A percentile compares a stretch with the other conserved stretches of the same genome.
Conservation (phyloP, 2,888 invertebrate genomes). For the Bedellia somnulentella region DNA sequence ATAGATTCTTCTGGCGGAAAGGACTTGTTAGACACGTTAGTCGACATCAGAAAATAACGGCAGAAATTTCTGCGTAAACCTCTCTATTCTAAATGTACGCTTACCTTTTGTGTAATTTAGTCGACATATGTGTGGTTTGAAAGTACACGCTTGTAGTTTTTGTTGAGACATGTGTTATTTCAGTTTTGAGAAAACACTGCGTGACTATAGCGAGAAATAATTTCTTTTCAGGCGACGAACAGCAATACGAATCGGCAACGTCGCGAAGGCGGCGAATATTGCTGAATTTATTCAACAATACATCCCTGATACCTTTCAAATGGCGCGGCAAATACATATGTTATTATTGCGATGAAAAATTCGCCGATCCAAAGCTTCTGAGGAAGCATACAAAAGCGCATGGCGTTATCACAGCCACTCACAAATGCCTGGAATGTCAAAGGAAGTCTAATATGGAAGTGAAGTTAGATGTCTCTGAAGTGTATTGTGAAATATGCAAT, state of each 20-base stretch:
- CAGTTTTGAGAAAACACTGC: too few species aligned
- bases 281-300: constrained; percentile 16
- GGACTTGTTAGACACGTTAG: constrained; percentile 62
- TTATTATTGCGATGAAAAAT: constrained; percentile 14
- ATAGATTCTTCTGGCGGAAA: constrained; percentile 63
- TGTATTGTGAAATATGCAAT: constrained; percentile 14
- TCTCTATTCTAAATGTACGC: too few species aligned
- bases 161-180: too few species aligned
- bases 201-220: too few species aligned
- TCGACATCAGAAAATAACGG: constrained; percentile 30
- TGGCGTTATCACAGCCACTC: constrained; percentile 8
- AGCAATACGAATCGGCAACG: constrained; percentile 12
- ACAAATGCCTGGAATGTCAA: constrained; percentile 7
- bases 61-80: too few species aligned
- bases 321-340: constrained; percentile 15
- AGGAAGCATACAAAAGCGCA: constrained; percentile 17
- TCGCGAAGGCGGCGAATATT: constrained; percentile 15
- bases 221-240: constrained; percentile 20
- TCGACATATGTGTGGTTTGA: too few species aligned
- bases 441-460: constrained; percentile 9
- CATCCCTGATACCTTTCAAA: constrained; percentile 17
- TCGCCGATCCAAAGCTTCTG: constrained; percentile 12
- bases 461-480: constrained; percentile 16
- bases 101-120: too few species aligned
- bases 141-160: too few species aligned